phyloP scores from a whole-genome alignment of 30 jellyfish, hydroid and myxozoan species.

The Catostylus mosaicus region DNA sequence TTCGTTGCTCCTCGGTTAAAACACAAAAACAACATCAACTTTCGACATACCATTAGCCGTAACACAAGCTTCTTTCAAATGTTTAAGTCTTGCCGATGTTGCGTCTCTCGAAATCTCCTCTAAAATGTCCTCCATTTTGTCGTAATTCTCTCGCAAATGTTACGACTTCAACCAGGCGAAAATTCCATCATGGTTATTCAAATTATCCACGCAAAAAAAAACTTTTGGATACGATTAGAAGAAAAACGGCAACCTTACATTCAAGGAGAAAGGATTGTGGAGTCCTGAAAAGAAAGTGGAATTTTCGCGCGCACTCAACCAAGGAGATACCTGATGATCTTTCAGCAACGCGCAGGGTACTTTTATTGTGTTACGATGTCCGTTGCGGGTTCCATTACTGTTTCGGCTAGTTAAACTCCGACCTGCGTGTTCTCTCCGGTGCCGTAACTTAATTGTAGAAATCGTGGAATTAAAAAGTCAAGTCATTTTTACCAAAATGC shows the following conservation, averaged over 20 bases:
- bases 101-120: constrained; percentile 91
- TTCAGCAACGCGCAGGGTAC: constrained; percentile 45
- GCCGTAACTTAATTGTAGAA: background rate
- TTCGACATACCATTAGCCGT: constrained; percentile 94
- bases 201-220: background rate
- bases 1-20: too few relatives aligned
- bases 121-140: constrained; percentile 82
- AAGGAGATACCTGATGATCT: constrained; percentile 46
- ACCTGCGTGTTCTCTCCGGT: constrained; percentile 32
- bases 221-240: background rate
- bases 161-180: constrained; percentile 39
- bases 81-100: constrained; percentile 72
- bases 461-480: background rate
- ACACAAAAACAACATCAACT: background rate
- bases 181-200: constrained; percentile 6
- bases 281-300: background rate
- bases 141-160: constrained; percentile 2
- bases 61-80: constrained; percentile 90
- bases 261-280: background rate
- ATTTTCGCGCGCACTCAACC: constrained; percentile 70
- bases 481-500: background rate
- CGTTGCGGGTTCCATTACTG: constrained; percentile 66
- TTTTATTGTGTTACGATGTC: constrained; percentile 13
- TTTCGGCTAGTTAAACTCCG: constrained; percentile 9
- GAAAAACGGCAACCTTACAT: background rate